Conservation (phyloP, 92 coral and sea anemone species). For the Heteractis magnifica region DNA sequence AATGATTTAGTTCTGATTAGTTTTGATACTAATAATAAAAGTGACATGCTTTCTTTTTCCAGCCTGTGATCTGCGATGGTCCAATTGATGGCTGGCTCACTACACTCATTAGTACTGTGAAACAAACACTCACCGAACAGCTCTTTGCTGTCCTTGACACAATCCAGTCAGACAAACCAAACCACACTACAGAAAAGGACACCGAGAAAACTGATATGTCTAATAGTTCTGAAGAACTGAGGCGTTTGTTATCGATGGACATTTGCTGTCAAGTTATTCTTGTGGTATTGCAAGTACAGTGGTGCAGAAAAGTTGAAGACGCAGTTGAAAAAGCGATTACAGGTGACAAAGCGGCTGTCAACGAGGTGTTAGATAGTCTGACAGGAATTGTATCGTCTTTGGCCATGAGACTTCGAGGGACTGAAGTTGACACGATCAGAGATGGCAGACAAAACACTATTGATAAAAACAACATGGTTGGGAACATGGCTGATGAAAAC, state of each 20-base stretch:
- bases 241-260: conserved; percentile 58
- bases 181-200: conserved; percentile 22
- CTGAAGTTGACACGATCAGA: conserved; percentile 39
- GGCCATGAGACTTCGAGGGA: conserved; percentile 66
- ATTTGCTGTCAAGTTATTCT: conserved; percentile 75
- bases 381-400: conserved; percentile 59
- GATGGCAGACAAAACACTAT: conserved; percentile 7
- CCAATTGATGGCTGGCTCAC: conserved; percentile 90
- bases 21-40: too few relatives aligned
- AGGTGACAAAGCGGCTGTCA: conserved; percentile 61
- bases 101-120: conserved; percentile 55
- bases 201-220: conserved; percentile 51
- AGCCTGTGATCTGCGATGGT: conserved; percentile 93
- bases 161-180: conserved; percentile 16
- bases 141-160: conserved; percentile 51
- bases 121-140: conserved; percentile 75
- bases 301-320: conserved; percentile 66
- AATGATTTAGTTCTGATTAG: too few relatives aligned
- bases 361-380: conserved; percentile 57
- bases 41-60: not conserved
- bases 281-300: conserved; percentile 78
- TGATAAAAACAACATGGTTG: conserved; percentile 44
- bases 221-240: conserved; percentile 50
- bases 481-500: conserved; percentile 28
- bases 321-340: conserved; percentile 53